Base-by-base conservation (phyloP, 2,797 vertebrate species). In the Coilia nasus region DNA sequence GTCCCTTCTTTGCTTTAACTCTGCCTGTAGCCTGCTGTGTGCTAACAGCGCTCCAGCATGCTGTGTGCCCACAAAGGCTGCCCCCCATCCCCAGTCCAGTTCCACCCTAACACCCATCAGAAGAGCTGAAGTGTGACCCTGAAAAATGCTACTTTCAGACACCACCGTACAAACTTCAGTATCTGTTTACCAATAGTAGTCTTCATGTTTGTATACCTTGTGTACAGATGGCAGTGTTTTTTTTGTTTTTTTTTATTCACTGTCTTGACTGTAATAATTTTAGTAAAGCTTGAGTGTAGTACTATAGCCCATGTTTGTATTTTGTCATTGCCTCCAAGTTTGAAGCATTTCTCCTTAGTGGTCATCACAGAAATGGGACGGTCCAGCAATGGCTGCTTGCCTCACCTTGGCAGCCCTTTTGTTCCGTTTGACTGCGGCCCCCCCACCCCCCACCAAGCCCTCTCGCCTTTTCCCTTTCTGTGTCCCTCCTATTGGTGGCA, bases 11-110 rank as follows among this genome's bases (percentile, higher is more conserved):
- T 81, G 59, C 64, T 44, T 56, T 64, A 14, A 23, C 23, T 59
- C 85, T 85, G 86, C 67, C 85, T 85, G 84, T 85, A 23, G 28
- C 57, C 35, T 57, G 60, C 82, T 81, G 46, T 23, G 41, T 83
- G 57, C 71, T 78, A 78, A 44, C 71, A 41, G 71, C 71, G 44
- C 83, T 81, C 67, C 81, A 46, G 86, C 86, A 87, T 87, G 86
- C 84, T 31, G 71, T 83, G 59, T 57, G 19, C 80, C n/a, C 31
- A 57, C 47, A 47, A 4, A 0, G 31, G 31, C 31, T 56, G 62
- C 28, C 82, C 67, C 82, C 21, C 67, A 14, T 11, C 12, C 25
- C 41, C 44, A 64, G 64, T 64, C 80, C 19, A 21, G 17, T 44
- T 19, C 7, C 71, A 15, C 71, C 35, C 7, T 44, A 35, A 44